phyloP scores from a whole-genome alignment of 2,797 vertebrate species.

The Thalassophryne amazonica region DNA sequence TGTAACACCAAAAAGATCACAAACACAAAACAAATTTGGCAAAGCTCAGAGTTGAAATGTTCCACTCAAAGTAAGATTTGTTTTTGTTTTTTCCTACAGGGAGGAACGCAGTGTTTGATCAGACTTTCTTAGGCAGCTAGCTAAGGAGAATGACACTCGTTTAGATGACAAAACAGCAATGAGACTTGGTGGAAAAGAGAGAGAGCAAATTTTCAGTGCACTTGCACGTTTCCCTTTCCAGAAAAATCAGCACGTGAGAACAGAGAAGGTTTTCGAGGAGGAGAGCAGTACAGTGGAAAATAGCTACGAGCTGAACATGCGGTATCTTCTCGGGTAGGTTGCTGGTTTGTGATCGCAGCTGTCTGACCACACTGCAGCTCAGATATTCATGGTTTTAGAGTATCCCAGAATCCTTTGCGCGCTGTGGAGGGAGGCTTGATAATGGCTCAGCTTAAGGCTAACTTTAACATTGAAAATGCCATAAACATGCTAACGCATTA shows the following conservation, averaged over 20 bases:
- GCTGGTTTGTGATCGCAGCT: too few relatives aligned
- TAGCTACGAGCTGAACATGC: not conserved
- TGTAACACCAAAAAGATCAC: conserved; percentile 16
- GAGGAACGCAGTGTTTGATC: conserved; percentile 25
- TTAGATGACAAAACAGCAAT: conserved; percentile 10
- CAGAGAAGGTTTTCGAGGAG: conserved; percentile 7
- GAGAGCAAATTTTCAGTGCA: conserved; percentile 3
- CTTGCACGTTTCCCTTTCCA: not conserved
- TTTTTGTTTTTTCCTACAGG: conserved; percentile 37
- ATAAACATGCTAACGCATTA: too few relatives aligned
- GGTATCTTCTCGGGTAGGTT: conserved; percentile 51
- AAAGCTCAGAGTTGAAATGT: not conserved
- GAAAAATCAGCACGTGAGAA: not conserved
- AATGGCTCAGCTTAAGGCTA: too few relatives aligned
- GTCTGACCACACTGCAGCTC: too few relatives aligned
- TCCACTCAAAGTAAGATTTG: not conserved
- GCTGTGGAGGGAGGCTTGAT: too few relatives aligned
- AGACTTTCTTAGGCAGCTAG: conserved; percentile 15
- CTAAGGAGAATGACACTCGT: conserved; percentile 6
- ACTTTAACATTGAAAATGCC: too few relatives aligned
- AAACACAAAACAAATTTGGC: not conserved
- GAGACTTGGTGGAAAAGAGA: conserved; percentile 11
- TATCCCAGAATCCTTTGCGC: too few relatives aligned
- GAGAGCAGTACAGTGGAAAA: not conserved
- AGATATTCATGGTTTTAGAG: too few relatives aligned